Evolutionary conservation across 2,888 invertebrate genomes (phyloP).

Genomic region (Aphodius sticticus): DNA sequence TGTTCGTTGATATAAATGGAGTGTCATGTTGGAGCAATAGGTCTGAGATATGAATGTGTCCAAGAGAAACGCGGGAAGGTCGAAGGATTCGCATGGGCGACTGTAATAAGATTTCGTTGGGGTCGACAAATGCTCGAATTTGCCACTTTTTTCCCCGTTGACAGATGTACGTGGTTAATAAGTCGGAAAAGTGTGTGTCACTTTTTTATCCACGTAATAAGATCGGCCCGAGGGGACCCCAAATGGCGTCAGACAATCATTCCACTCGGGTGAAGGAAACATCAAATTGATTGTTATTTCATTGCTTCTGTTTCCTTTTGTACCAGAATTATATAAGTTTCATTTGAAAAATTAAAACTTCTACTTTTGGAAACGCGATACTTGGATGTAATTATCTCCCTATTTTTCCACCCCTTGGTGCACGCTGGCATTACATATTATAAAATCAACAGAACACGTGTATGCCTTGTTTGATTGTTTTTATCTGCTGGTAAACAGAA

Average conservation of each 20-base stretch:
- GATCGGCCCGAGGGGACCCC: background rate
- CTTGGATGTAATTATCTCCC: too few relatives aligned
- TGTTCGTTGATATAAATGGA: too few relatives aligned
- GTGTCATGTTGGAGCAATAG: too few relatives aligned
- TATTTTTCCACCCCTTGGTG: too few relatives aligned
- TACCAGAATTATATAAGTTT: too few relatives aligned
- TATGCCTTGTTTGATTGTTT: slow-evolving; percentile 18
- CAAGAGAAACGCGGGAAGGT: background rate
- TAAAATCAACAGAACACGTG: slow-evolving; percentile 15
- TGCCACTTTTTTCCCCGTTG: slow-evolving; percentile 56
- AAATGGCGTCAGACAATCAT: too few relatives aligned
- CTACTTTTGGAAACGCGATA: too few relatives aligned
- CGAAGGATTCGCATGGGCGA: slow-evolving; percentile 35
- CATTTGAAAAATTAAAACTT: too few relatives aligned
- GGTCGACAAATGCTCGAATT: slow-evolving; percentile 58
- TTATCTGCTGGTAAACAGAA: background rate
- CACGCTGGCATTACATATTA: background rate
- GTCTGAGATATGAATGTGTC: too few relatives aligned
- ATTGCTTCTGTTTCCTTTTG: background rate
- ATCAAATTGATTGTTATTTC: background rate
- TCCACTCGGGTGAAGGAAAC: too few relatives aligned
- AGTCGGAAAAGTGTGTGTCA: slow-evolving; percentile 58
- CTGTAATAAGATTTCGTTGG: slow-evolving; percentile 50
- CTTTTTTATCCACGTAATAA: slow-evolving; percentile 47
- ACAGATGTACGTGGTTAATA: slow-evolving; percentile 61